phyloP scores from a whole-genome alignment of 2,113 vertebrate species.

The Zosterops pallidus region DNA sequence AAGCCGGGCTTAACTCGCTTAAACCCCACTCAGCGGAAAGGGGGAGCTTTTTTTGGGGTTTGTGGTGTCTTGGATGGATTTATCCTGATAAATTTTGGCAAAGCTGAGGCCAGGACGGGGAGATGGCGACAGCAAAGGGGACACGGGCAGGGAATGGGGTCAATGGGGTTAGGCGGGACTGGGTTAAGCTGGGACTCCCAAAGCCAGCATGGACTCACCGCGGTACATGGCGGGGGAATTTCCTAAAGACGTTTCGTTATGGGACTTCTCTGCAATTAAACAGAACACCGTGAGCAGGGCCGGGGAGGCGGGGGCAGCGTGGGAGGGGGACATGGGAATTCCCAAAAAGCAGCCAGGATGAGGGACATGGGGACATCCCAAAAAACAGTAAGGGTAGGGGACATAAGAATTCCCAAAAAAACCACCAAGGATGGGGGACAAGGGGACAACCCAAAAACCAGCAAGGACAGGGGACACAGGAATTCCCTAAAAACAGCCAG shows the following conservation, averaged over 20 bases:
- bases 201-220: slow-evolving; percentile 86
- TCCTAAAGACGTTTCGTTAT: slow-evolving; percentile 89
- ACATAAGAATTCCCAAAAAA: not conserved
- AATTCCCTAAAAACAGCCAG: too few relatives aligned
- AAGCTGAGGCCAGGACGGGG: not conserved
- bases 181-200: slow-evolving; percentile 64
- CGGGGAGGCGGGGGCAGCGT: not conserved
- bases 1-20: not conserved
- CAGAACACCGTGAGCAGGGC: slow-evolving; percentile 73
- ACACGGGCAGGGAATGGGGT: not conserved
- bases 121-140: not conserved
- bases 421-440: too few relatives aligned
- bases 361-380: not conserved
- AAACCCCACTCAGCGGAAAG: rapidly evolving
- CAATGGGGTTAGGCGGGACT: slow-evolving; percentile 73
- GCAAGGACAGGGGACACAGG: too few relatives aligned
- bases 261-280: slow-evolving; percentile 89
- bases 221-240: slow-evolving; percentile 88
- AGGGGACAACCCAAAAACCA: too few relatives aligned
- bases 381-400: not conserved
- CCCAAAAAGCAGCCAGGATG: not conserved
- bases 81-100: rapidly evolving
- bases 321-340: not conserved
- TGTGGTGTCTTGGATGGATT: rapidly evolving
- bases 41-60: rapidly evolving